Evolutionary conservation across 2,888 invertebrate genomes (phyloP), one percentile per base, ranked within the genome.

Genomic region (Cantharis flavilabris): DNA sequence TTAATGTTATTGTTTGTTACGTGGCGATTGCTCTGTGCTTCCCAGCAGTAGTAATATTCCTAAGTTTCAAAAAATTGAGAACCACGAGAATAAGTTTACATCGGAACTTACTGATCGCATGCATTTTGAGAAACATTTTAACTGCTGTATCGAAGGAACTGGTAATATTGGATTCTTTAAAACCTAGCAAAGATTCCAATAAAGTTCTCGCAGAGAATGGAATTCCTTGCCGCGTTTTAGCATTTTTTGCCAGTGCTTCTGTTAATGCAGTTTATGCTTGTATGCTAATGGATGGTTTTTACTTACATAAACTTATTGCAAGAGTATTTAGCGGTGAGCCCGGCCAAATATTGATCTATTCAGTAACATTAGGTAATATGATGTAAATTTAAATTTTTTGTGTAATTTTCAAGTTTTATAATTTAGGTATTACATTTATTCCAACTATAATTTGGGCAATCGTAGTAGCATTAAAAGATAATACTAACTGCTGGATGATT

Each of bases 201-300:
- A 79, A 83, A 62, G 88, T 89, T 0, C 89, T 93, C 90, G 87
- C 88, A 0, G 82, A 84, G 0, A 91, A 93, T 81, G 87, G 90
- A 0, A 83, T 89, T 0, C 87, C 88, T 10, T 93, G 93, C 81
- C 89, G 91, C 69, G 79, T 90, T 11, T 86, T 93, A 11, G 90
- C 92, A 0, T 88, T 91, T 69, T 86, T 91, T 0, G 92, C 92
- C 80, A 90, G 90, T 65, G 83, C 90, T 0, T 89, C 91, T 0
- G 90, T 89, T 4, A 92, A 92, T 83, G 88, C 89, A 0, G 93
- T 94, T 67, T 94, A 93, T 83, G 90, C 92, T 3, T 93, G 92
- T 85, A 94, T 94, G 94, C 87, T 94, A 69, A 88, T 92, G 1
- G 93, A 93, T 84, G 93, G 92, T 0, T 87, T 92, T 62, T 93